These are phyloP conservation scores for Sebastes alutus DNA, from an alignment of 2,797 vertebrate genomes.

Conservation along the genomic window DNA sequence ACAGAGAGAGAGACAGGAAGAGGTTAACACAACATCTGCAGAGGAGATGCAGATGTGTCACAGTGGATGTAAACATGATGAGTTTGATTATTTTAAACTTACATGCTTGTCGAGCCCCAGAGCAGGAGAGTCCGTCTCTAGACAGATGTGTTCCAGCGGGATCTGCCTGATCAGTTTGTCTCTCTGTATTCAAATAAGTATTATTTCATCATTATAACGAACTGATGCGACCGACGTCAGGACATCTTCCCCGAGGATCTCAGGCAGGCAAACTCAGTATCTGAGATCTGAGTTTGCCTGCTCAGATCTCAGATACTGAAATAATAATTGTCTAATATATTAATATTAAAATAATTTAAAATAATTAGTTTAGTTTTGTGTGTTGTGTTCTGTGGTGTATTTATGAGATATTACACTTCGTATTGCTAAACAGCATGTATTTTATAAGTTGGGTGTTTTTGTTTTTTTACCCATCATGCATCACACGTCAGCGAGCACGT, in stretches of 20 bases:
- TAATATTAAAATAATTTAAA: too few relatives aligned
- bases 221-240: not conserved
- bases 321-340: too few relatives aligned
- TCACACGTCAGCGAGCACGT: not conserved
- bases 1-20: not conserved
- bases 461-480: not conserved
- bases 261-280: too few relatives aligned
- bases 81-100: not conserved
- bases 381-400: too few relatives aligned
- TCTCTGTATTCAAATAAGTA: conserved; percentile 48
- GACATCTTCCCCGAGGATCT: too few relatives aligned
- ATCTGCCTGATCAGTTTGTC: conserved; percentile 72
- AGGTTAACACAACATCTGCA: not conserved
- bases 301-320: too few relatives aligned
- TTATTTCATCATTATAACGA: too few relatives aligned
- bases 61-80: too few relatives aligned
- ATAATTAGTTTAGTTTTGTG: too few relatives aligned
- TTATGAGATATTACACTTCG: too few relatives aligned
- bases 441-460: not conserved
- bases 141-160: conserved; percentile 77
- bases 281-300: too few relatives aligned
- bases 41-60: not conserved
- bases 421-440: not conserved
- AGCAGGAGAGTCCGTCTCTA: conserved; percentile 71
- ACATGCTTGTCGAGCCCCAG: conserved; percentile 69